phyloP scores from a whole-genome alignment of 2,888 invertebrate genomes.

The Drosophila percnosoma region DNA sequence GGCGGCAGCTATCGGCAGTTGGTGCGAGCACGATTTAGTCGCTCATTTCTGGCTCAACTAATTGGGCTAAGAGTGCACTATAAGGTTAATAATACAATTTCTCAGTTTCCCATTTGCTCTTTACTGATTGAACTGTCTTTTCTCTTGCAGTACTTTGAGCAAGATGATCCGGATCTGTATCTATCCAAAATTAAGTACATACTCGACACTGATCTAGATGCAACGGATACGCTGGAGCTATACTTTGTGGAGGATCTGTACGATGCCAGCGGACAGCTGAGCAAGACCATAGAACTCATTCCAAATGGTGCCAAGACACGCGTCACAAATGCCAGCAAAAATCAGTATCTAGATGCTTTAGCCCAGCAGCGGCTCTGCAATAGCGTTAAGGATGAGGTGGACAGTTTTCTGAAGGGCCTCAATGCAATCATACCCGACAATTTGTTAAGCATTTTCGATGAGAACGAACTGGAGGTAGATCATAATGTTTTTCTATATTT shows the following conservation, averaged over 20 bases:
- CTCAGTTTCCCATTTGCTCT: not conserved
- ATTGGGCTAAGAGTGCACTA: constrained; percentile 97
- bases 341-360: constrained; percentile 93
- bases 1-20: constrained; percentile 95
- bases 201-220: constrained; percentile 94
- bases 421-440: constrained; percentile 96
- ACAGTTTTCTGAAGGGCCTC: constrained; percentile 94
- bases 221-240: constrained; percentile 91
- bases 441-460: constrained; percentile 96
- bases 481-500: too few species aligned
- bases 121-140: constrained; percentile 5
- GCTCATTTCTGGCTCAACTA: constrained; percentile 97
- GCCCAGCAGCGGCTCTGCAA: constrained; percentile 95
- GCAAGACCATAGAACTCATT: constrained; percentile 92
- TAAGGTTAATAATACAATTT: constrained; percentile 87
- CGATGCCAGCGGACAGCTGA: constrained; percentile 90
- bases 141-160: constrained; percentile 93
- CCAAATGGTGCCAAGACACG: constrained; percentile 91
- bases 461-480: constrained; percentile 95
- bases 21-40: constrained; percentile 94
- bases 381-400: constrained; percentile 92
- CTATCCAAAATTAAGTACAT: constrained; percentile 97
- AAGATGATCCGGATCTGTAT: constrained; percentile 97
- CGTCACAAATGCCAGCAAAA: constrained; percentile 87
- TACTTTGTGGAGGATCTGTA: constrained; percentile 96